phyloP scores from a whole-genome alignment of 2,797 vertebrate species.

The Schizopygopsis malacanthus region DNA sequence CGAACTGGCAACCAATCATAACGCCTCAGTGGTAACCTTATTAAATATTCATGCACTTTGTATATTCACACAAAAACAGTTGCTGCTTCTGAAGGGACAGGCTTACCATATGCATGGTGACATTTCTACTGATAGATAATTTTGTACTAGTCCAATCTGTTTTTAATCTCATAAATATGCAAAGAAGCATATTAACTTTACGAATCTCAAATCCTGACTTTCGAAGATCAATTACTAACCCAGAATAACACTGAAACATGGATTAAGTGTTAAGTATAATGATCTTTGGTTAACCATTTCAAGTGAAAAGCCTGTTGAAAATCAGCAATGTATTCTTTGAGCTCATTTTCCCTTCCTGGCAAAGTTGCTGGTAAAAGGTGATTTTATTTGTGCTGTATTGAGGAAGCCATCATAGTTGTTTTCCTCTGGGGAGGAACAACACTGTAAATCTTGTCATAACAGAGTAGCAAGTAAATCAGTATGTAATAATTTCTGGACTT shows the following conservation, averaged over 20 bases:
- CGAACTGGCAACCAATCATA: not conserved
- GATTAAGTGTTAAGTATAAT: not conserved
- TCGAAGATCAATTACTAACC: not conserved
- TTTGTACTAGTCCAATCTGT: not conserved
- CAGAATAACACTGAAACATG: not conserved
- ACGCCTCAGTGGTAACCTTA: not conserved
- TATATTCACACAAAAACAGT: not conserved
- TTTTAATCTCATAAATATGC: not conserved
- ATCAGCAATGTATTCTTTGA: not conserved
- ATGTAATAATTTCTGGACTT: slow-evolving; percentile 30
- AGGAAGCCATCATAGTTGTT: slow-evolving; percentile 6
- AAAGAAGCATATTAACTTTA: not conserved
- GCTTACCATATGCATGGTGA: not conserved
- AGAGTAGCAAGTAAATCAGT: slow-evolving; percentile 10
- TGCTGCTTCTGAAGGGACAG: not conserved
- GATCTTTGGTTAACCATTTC: not conserved
- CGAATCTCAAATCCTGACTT: not conserved
- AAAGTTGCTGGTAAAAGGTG: not conserved
- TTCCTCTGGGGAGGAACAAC: slow-evolving; percentile 17
- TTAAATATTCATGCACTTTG: slow-evolving; percentile 13
- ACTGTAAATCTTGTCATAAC: slow-evolving; percentile 40
- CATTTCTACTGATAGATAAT: not conserved
- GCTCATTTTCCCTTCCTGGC: not conserved
- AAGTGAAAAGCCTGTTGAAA: slow-evolving; percentile 16
- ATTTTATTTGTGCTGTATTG: not conserved